Conservation (phyloP, 2,113 vertebrate genomes). For the Petaurus breviceps region DNA sequence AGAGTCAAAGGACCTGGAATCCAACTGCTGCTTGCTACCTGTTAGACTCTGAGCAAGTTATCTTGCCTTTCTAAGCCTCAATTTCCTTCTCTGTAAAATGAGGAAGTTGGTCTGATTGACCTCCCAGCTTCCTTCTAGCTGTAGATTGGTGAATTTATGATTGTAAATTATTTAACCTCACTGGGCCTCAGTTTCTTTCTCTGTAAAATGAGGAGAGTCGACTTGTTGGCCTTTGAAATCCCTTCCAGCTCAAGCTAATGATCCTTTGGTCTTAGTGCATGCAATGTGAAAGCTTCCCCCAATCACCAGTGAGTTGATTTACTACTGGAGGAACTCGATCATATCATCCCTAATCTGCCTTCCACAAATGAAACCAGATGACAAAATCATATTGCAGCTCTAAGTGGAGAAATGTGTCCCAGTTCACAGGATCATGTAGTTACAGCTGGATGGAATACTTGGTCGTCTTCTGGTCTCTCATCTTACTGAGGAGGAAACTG, state of each 20-base stretch:
- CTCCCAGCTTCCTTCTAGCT: neutral
- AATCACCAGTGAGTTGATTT: neutral
- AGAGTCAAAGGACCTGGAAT: no score
- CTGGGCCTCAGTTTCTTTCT: no score
- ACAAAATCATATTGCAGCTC: neutral
- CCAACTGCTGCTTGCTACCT: no score
- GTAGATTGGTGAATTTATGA: neutral
- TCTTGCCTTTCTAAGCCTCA: no score
- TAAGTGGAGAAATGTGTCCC: neutral
- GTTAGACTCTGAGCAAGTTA: no score
- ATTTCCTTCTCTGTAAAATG: no score
- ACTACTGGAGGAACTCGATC: neutral
- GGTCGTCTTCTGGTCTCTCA: neutral
- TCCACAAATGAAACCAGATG: neutral
- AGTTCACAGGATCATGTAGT: neutral
- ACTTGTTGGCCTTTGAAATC: no score
- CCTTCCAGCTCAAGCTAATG: neutral
- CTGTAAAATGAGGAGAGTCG: no score
- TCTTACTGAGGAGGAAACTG: neutral
- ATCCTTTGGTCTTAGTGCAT: neutral
- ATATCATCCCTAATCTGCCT: no score
- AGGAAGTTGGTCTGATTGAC: no score
- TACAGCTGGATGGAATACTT: neutral
- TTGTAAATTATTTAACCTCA: no score
- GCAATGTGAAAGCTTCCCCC: neutral